Evolutionary conservation across 2,888 invertebrate species (phyloP), one percentile per base, ranked within the genome.

Genomic region (Tachina lurida): DNA sequence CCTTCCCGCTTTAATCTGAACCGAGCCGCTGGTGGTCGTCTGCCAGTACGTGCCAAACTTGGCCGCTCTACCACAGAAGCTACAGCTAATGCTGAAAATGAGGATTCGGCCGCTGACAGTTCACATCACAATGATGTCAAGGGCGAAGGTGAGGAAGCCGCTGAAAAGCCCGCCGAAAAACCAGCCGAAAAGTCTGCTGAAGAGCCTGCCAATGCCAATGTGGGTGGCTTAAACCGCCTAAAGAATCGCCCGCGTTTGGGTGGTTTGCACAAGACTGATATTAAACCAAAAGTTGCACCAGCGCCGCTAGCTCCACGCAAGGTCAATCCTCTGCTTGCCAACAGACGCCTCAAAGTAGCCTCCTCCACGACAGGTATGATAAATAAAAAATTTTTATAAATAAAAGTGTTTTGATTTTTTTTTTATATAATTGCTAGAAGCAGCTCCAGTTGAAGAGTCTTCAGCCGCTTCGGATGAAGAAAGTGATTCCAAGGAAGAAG

Each of bases 231-330:
- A 17, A 93, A 92, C 89, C 92, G 92, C 87, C 89, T 93, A 74
- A 92, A 92, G 88, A 90, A 88, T 85, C 92, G 93, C 76, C 93
- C 92, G 89, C 92, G 93, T 87, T 90, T 92, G 79, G 91, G 91
- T 89, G 88, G 86, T n/a, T 79, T 87, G 87, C 88, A 90, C 86
- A 92, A 92, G 91, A 91, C 92, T 92, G 91, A 92, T 83, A 91
- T 88, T 78, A 92, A 90, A 89, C 89, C 89, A 45, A 92, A 89
- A 74, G 89, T 88, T 58, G 88, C 89, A 65, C 86, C 89, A 13
- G 78, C 90, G 12, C 84, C 88, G 5, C 88, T 89, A 73, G 89
- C 89, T 75, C 90, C 89, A 19, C 91, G 93, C 71, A 93, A 92
- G 88, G 90, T 91, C 41, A 93, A 93, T 87, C 93, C 93, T 56